phyloP scores from a whole-genome alignment of 2,113 vertebrate genomes.

The Dasypus novemcinctus region DNA sequence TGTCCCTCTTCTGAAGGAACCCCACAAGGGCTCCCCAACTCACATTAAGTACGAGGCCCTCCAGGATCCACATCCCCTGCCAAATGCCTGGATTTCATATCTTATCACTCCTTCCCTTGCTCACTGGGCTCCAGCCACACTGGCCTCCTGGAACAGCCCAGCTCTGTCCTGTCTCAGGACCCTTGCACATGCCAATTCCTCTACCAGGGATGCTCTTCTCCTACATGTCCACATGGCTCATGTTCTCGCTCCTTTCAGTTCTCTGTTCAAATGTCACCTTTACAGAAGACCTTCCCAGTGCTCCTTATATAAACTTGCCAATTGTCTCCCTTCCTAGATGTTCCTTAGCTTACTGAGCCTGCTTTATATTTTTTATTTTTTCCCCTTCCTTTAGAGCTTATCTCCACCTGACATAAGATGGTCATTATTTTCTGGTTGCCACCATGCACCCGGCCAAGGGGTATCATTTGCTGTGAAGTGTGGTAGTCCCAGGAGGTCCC shows the following conservation, averaged over 20 bases:
- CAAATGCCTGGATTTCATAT: background rate
- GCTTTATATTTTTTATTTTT: background rate
- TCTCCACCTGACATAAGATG: background rate
- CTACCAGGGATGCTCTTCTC: background rate
- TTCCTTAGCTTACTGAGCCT: background rate
- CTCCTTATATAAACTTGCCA: accelerated
- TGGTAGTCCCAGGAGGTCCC: background rate
- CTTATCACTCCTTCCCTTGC: no score
- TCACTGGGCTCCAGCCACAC: background rate
- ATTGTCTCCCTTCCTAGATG: background rate
- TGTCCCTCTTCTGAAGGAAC: background rate
- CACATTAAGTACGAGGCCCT: background rate
- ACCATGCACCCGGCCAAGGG: background rate
- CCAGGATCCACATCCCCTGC: background rate
- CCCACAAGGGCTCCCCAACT: background rate
- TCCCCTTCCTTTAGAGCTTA: background rate
- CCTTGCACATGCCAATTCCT: background rate
- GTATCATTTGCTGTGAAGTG: background rate
- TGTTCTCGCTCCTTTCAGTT: background rate
- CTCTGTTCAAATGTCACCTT: background rate
- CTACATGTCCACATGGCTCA: background rate
- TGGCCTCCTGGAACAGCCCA: background rate
- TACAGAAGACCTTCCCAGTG: background rate
- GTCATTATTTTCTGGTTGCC: background rate
- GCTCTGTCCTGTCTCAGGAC: background rate